Evolutionary conservation across 92 coral and sea anemone genomes (phyloP).

Genomic region (Umimayanthus kanabou): DNA sequence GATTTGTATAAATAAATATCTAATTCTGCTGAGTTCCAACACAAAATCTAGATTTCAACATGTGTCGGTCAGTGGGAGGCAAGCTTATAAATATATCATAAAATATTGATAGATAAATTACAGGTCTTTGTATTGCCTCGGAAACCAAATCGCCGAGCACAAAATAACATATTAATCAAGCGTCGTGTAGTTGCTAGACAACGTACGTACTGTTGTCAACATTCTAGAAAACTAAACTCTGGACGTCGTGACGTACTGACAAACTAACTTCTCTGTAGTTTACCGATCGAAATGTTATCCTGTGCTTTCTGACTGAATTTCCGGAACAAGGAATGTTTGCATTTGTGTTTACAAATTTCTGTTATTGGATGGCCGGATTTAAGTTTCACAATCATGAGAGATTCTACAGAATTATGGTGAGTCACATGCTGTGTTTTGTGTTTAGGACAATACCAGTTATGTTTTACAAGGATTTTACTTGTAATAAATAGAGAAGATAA

Average conservation of each 20-base stretch:
- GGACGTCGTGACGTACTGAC: background rate
- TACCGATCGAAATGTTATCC: background rate
- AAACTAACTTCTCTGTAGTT: background rate
- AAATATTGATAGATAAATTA: conserved; percentile 18
- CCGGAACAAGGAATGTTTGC: background rate
- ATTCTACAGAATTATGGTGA: too few species aligned
- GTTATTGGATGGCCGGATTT: background rate
- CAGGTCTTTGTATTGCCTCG: conserved; percentile 8
- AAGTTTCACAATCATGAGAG: background rate
- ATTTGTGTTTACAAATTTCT: conserved; percentile 11
- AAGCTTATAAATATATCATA: conserved; percentile 5
- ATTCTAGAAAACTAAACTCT: background rate
- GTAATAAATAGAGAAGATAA: too few species aligned
- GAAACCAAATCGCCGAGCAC: background rate
- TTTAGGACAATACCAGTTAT: too few species aligned
- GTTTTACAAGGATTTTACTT: too few species aligned
- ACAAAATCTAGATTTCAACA: conserved; percentile 1
- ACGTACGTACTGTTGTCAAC: background rate
- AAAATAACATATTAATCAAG: background rate
- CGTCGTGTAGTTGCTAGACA: conserved; percentile 20
- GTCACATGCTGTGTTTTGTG: too few species aligned
- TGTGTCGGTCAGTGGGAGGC: conserved; percentile 8
- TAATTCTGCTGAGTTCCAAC: conserved; percentile 7
- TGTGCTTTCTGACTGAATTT: background rate
- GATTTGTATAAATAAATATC: conserved; percentile 8